Percentiles rank a stretch among this genome's conserved stretches.
Evolutionary conservation across 1,140 invertebrate species (phyloP).

Genomic region (Euura saliciscinereae): DNA sequence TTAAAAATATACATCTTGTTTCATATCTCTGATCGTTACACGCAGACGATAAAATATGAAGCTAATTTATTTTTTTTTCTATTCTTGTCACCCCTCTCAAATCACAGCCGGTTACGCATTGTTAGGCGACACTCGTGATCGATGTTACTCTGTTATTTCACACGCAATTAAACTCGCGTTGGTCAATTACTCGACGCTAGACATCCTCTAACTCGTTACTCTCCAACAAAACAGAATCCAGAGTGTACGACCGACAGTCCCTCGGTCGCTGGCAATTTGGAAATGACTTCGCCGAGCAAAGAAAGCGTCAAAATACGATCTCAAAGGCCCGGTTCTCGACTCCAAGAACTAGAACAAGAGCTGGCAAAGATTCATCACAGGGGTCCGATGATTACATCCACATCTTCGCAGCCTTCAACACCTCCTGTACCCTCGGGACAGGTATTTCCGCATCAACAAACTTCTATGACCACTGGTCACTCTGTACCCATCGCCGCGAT

Average conservation of each 20-base stretch:
- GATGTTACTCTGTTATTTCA: too few species aligned
- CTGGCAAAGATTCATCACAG: constrained; percentile 56
- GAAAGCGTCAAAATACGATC: constrained; percentile 45
- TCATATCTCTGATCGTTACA: too few species aligned
- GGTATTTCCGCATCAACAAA: constrained; percentile 36
- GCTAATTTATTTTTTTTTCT: too few species aligned
- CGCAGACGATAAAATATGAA: too few species aligned
- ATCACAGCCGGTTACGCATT: too few species aligned
- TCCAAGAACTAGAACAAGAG: constrained; percentile 55
- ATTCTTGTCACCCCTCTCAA: too few species aligned
- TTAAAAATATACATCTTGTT: too few species aligned
- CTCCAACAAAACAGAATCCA: constrained; percentile 27
- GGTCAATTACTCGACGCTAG: too few species aligned
- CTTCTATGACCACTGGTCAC: constrained; percentile 39
- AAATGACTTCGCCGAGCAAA: constrained; percentile 55
- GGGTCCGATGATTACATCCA: constrained; percentile 36
- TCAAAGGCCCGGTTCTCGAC: constrained; percentile 49
- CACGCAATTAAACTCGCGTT: too few species aligned
- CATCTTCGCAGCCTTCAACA: constrained; percentile 45
- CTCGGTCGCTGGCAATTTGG: constrained; percentile 35
- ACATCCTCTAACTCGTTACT: too few species aligned
- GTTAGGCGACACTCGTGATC: too few species aligned
- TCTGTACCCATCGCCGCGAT: constrained; percentile 45
- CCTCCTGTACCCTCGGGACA: constrained; percentile 36
- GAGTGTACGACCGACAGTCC: constrained; percentile 48